Base-by-base conservation (phyloP, 2,888 invertebrate species). In the Trichogramma dendrolimi region DNA sequence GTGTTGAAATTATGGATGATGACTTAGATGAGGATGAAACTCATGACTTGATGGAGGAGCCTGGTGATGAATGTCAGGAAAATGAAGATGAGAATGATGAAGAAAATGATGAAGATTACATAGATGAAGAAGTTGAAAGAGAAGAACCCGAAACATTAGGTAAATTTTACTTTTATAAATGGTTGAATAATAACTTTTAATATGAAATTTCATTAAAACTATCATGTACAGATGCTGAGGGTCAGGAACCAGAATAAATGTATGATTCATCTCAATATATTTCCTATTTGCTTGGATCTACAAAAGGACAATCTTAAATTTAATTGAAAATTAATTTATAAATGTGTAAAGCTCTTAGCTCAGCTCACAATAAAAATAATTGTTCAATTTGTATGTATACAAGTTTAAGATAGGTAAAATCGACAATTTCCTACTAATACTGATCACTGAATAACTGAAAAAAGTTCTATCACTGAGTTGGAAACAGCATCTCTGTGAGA, bases 41-140 rank as follows among this genome's bases (percentile, higher is more conserved):
- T 27, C 27, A 27, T 27, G 27, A 27, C 3, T 48, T 48, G 10
- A 48, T 48, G 49, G 49, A 69, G n/a, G 71, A 70, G 47, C 69
- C 67, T 46, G 73, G 72, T 14, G 76, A 74, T 49, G 76, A 74
- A 60, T 74, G 71, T 67, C 73, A 72, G 6, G 74, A 72, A 5
- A 77, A 74, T 27, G 71, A 70, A 38, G 72, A 72, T n/a, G 71
- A 72, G 46, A 72, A 72, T 58, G 72, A 72, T 11, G 71, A 70
- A 41, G 73, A 70, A 39, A 75, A 76, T 55, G 77, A 77, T 40
- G 77, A 77, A 41, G 75, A 76, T 46, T 67, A 76, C 56, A 76
- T 72, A 39, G 76, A 77, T 43, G 76, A 77, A 38, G 76, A 77
- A 44, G 76, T 72, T 61, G 76, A 76, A 63, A 71, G 73, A 39